Base-by-base conservation (phyloP, 2,888 invertebrate genomes). In the Cheilosia scutellata region DNA sequence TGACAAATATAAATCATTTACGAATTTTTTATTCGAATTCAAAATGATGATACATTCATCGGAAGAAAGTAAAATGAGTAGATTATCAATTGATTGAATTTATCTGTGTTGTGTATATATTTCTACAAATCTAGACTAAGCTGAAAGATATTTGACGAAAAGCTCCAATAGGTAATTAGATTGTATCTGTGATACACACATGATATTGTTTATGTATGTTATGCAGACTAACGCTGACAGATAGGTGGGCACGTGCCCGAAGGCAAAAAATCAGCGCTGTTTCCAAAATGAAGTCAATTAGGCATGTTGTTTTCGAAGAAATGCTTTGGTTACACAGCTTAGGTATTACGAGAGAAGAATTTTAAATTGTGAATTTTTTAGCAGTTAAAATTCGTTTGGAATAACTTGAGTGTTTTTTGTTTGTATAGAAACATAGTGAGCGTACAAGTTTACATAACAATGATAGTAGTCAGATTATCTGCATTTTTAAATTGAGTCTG, bases 271-370 rank as follows among this genome's bases (percentile, higher is more conserved):
- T 68, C 75, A 68, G 44, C 44, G 47, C 72, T 47, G 65, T 55
- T 66, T 66, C 40, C 25, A 27, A 47, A 72, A 66, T 42, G 65
- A 82, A 82, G 65, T 58, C 76, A 76, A 76, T 82, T 82, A 76
- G 33, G 33, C 9, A 9, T 71, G 55, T 53, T 65, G 65, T 76
- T 53, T 70, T 63, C 42, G 53, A 44, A 49, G 65, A 7, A 65
- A 71, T 57, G 57, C 44, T 47, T 75, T 65, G 55, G 37, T 55
- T 57, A 63, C 55, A 71, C 49, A 51, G 66, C 20, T 58, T 71
- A 51, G 37, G 29, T 49, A 40, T 77, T 72, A 82, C 82, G 77
- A 77, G 82, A 60, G 60, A 5, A 62, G 82, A 77, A 82, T 82
- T 31, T 66, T 55, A 71, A 82, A 77, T 82, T 71, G 71, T 51